Evolutionary conservation across 2,113 vertebrate genomes (phyloP).

Genomic region (Chrysemys picta): DNA sequence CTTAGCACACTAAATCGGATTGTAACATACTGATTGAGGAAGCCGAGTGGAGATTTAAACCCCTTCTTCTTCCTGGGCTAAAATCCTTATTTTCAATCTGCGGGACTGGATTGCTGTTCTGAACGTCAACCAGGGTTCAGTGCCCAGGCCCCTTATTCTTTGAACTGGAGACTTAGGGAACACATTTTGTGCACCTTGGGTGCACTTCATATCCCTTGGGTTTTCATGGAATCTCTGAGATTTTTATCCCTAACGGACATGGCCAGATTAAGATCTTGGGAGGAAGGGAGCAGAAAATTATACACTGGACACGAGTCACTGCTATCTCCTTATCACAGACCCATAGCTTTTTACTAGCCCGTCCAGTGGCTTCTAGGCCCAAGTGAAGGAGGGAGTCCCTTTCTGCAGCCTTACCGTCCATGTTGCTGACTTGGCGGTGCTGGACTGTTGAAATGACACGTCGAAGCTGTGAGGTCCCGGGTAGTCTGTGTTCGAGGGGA

Average conservation of each 20-base stretch:
- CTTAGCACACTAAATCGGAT: rapidly evolving
- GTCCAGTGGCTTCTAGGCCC: neutral
- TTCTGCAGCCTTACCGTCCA: constrained; percentile 92
- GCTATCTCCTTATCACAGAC: neutral
- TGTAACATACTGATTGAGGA: rapidly evolving
- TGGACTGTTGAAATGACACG: constrained; percentile 98
- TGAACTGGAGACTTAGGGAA: neutral
- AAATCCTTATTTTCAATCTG: neutral
- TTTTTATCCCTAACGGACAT: constrained; percentile 42
- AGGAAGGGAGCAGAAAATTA: neutral
- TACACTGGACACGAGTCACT: neutral
- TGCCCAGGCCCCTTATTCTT: neutral
- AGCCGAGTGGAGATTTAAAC: neutral
- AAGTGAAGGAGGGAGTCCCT: neutral
- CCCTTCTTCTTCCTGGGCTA: neutral
- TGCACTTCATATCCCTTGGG: neutral
- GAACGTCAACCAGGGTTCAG: neutral
- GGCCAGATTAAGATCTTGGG: neutral
- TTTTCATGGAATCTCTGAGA: constrained; percentile 28
- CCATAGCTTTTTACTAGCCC: neutral
- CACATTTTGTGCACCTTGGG: constrained; percentile 34
- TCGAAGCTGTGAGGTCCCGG: constrained; percentile 98
- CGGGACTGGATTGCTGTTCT: neutral
- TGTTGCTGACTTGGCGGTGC: constrained; percentile 97
- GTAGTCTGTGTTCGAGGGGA: constrained; percentile 99